phyloP scores from a whole-genome alignment of 2,113 vertebrate genomes.

The Cinclus cinclus region DNA sequence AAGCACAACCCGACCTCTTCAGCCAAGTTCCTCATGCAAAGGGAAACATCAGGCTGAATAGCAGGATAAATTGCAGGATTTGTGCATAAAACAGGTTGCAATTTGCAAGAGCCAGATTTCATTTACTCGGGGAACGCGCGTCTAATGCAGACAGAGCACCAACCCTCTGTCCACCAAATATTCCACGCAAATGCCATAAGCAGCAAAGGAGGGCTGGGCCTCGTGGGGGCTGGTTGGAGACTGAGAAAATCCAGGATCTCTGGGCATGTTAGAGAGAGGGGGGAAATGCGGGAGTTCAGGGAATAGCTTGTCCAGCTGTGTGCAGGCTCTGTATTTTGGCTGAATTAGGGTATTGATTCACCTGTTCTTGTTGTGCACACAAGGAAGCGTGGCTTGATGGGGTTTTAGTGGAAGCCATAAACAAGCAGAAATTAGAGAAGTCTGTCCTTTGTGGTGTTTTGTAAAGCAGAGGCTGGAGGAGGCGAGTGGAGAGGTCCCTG shows the following conservation, averaged over 20 bases:
- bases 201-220: background rate
- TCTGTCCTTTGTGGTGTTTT: background rate
- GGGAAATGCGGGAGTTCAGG: background rate
- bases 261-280: background rate
- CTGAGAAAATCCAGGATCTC: background rate
- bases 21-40: background rate
- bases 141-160: background rate
- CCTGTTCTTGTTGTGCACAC: background rate
- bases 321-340: background rate
- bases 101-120: background rate
- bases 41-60: background rate
- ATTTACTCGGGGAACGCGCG: background rate
- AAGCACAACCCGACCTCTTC: background rate
- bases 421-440: background rate
- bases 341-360: background rate
- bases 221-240: background rate
- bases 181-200: background rate
- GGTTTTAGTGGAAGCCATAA: background rate
- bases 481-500: background rate
- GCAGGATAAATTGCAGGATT: background rate
- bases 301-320: background rate
- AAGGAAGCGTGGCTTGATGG: background rate
- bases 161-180: background rate
- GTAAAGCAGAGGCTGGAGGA: background rate
- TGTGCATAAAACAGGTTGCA: background rate